Evolutionary conservation across 2,888 invertebrate genomes (phyloP).

Genomic region (Aphelenchoides bicaudatus): DNA sequence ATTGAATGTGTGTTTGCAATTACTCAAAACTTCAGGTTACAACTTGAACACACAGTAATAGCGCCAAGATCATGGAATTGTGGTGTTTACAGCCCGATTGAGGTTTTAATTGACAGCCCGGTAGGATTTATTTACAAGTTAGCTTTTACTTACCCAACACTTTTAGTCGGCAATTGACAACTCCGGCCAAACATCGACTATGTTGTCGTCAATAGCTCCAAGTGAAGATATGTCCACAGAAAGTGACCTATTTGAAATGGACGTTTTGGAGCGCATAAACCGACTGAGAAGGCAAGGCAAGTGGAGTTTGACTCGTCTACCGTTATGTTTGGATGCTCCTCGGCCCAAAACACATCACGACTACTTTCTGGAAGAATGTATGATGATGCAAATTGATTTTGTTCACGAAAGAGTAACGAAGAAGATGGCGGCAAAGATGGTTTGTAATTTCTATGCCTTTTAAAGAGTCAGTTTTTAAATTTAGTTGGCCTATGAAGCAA

Average conservation of each 20-base stretch:
- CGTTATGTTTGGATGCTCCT: conserved; percentile 18
- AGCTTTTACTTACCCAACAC: background rate
- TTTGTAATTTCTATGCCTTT: background rate
- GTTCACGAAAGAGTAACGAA: background rate
- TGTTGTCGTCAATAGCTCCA: background rate
- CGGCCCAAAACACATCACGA: conserved; percentile 12
- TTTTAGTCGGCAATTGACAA: background rate
- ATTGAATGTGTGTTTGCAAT: too few relatives aligned
- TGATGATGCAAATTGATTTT: conserved; percentile 10
- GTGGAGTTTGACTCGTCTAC: conserved; percentile 28
- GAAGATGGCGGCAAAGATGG: conserved; percentile 10
- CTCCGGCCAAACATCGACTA: background rate
- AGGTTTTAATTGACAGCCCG: conserved; percentile 14
- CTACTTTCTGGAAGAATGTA: conserved; percentile 11
- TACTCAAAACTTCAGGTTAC: too few relatives aligned
- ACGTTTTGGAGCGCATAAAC: conserved; percentile 8
- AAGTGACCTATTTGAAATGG: too few relatives aligned
- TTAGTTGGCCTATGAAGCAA: conserved; percentile 16
- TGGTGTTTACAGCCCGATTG: conserved; percentile 15
- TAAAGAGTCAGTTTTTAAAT: conserved; percentile 10
- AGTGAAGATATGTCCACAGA: background rate
- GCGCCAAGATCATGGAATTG: background rate
- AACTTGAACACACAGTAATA: background rate
- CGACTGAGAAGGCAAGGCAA: conserved; percentile 26
- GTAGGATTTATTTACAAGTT: background rate